A percentile compares a stretch with the other conserved stretches of the same genome.
Evolutionary conservation across 2,797 vertebrate genomes (phyloP).

Genomic region (Gorsachius magnificus): DNA sequence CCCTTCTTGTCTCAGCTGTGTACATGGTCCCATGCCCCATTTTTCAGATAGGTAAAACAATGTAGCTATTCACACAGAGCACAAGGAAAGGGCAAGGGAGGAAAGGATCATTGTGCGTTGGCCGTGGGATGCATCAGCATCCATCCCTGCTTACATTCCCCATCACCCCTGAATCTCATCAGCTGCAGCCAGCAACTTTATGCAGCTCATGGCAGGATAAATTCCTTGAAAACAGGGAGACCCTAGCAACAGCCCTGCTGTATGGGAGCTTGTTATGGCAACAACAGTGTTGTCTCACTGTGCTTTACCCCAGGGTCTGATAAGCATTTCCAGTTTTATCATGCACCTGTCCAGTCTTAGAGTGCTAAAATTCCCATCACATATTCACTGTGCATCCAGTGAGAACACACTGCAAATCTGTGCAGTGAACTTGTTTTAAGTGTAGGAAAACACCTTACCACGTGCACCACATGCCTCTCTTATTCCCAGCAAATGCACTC

Average conservation of each 20-base stretch:
- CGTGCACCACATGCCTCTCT: neutral
- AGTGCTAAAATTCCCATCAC: neutral
- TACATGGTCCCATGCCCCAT: neutral
- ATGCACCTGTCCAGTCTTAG: neutral
- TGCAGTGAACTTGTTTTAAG: neutral
- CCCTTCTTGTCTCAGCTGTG: neutral
- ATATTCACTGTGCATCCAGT: neutral
- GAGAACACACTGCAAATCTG: neutral
- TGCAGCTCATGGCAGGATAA: neutral
- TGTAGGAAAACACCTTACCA: neutral
- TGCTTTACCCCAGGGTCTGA: neutral
- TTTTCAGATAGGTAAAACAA: neutral
- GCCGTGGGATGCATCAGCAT: neutral
- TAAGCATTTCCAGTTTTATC: neutral
- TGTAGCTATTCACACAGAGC: neutral
- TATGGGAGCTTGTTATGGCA: neutral
- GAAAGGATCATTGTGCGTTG: neutral
- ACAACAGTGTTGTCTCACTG: neutral
- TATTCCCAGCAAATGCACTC: neutral
- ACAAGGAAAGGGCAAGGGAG: neutral
- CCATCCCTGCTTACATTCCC: neutral
- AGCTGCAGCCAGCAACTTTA: neutral
- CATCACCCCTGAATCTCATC: neutral
- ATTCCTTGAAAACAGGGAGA: neutral
- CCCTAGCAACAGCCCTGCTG: neutral